Conservation (phyloP, 2,888 invertebrate species). For the Cheilosia pagana region DNA sequence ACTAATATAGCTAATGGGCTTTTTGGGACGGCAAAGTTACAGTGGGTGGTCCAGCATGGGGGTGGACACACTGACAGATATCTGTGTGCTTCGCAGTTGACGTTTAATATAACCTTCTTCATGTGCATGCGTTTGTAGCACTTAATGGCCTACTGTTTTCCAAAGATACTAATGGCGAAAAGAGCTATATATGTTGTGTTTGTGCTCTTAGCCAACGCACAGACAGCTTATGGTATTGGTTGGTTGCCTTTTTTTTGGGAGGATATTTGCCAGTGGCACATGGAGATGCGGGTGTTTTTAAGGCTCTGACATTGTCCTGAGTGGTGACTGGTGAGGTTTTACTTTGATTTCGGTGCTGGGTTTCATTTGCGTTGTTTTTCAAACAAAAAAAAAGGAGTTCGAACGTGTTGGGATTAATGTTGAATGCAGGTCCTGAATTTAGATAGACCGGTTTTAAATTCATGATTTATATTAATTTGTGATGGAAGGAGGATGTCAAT, state of each 20-base stretch:
- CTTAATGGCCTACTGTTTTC: conserved; percentile 64
- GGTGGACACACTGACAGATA: conserved; percentile 1
- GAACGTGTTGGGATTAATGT: conserved; percentile 48
- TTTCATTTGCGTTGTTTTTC: conserved; percentile 15
- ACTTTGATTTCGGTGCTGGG: conserved; percentile 50
- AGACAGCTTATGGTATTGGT: conserved; percentile 51
- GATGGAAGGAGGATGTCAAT: not conserved
- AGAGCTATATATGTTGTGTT: conserved; percentile 27
- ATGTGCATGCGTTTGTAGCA: conserved; percentile 57
- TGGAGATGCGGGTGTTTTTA: conserved; percentile 3
- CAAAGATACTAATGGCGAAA: conserved; percentile 38
- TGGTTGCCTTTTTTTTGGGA: not conserved
- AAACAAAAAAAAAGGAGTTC: conserved; percentile 8
- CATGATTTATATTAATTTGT: conserved; percentile 63
- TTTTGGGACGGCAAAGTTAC: conserved; percentile 58
- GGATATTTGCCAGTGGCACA: conserved; percentile 22
- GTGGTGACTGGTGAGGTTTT: conserved; percentile 2
- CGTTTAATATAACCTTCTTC: conserved; percentile 71
- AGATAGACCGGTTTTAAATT: conserved; percentile 22
- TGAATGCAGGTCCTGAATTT: conserved; percentile 23
- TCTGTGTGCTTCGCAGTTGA: conserved; percentile 52
- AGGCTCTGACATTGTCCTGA: conserved; percentile 24
- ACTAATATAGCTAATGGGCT: conserved; percentile 73
- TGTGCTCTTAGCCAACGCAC: conserved; percentile 25
- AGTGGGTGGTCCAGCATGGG: conserved; percentile 34